Base-by-base conservation (phyloP, 2,113 vertebrate species). In the Onychorhynchus coronatus region DNA sequence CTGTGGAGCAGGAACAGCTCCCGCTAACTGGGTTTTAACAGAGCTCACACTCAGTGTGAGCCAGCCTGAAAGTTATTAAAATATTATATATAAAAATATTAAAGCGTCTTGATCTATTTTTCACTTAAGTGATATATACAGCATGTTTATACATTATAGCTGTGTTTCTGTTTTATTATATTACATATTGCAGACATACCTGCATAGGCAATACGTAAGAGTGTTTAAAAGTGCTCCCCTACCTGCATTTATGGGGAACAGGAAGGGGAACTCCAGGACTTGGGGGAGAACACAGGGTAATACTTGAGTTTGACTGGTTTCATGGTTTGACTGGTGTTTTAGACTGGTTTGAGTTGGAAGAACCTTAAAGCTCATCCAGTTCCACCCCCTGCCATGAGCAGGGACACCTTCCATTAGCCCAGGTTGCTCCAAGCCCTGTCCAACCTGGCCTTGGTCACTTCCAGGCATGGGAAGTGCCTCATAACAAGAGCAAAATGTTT, bases 161-260 rank as follows among this genome's bases (percentile, higher is more conserved):
- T 4, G 1, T 37, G 30, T 31, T 55, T 50, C 2, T 71, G 4
- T 25, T 68, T 50, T 24, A 8, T 41, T 86, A 0, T 6, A 5
- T 22, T 15, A 2, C 10, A 3, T 33, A 31, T 39, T 31, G 9
- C 65, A 62, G 28, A 12, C 24, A 9, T 9, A 1, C 8, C 0
- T 5, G 22, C 30, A 9, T 5, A 31, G 42, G 67, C 12, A n/a
- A 2, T 37, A 0, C 21, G 1, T 6, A 22, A 42, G 53, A 71
- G 22, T 8, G 0, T 21, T 23, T 12, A 10, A 44, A 88, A 79
- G 31, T 33, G 5, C 12, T 41, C 28, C 35, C 56, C 44, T 18
- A n/a, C 63, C 84, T 35, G 6, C 17, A 1, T 59, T 37, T 49
- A 55, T 23, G 8, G 50, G 50, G 14, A 52, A 16, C 25, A 28